Base-by-base conservation (phyloP, 2,888 invertebrate species). In the Drosophila neonasuta region DNA sequence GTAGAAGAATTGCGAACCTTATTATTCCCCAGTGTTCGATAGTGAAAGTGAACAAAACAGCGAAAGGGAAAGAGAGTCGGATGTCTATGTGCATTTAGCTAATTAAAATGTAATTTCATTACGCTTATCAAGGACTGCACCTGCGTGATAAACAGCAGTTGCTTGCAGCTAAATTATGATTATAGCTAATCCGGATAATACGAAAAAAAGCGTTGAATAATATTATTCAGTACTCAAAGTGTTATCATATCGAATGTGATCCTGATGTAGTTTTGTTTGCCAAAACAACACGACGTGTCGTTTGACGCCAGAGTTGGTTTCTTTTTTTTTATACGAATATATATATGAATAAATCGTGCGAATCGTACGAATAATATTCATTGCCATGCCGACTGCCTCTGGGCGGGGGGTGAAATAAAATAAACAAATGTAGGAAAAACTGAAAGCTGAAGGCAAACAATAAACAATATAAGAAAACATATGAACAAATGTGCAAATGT, bases 401-500 rank as follows among this genome's bases (percentile, higher is more conserved):
- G 10, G 9, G 13, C 9, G 24, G 29, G n/a, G 30, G 39, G 30
- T 32, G 15, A 30, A 44, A 52, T 59, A 62, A 74, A 74, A 77
- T 80, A 83, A 83, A 80, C 78, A 81, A 56, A 44, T 8, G n/a
- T 20, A 13, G 34, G 44, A 34, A 45, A 10, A 5, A 24, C 46
- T 36, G 63, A 51, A 50, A 30, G 71, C 52, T 36, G 20, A 64
- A 58, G 56, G 42, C 50, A 64, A 62, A 67, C 59, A 79, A 85
- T 79, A 85, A 85, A 80, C 79, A 84, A 74, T 64, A 64, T 66
- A 46, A n/a, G 29, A 46, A 68, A 58, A 66, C 54, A 56, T 73
- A 80, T 80, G 59, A 83, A 67, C 77, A 67, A 85, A 85, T 85
- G 86, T 85, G 56, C 68, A 63, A 67, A 44, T 70, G 10, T 76